phyloP scores from a whole-genome alignment of 2,797 vertebrate genomes.

The Carduelis carduelis region DNA sequence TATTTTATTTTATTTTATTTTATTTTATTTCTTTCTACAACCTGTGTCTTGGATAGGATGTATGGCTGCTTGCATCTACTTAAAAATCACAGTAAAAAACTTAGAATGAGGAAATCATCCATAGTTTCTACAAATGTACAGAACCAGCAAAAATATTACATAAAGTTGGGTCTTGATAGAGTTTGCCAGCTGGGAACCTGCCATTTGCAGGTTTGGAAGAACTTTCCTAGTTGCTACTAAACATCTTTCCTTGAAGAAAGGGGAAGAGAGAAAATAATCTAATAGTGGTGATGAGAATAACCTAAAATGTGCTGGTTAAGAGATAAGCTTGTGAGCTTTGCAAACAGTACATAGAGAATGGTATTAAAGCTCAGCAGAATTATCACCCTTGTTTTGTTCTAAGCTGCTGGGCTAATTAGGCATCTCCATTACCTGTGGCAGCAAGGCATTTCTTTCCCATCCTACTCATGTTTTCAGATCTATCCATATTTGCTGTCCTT shows the following conservation, averaged over 20 bases:
- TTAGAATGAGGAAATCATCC: neutral
- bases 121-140: neutral
- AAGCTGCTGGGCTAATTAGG: neutral
- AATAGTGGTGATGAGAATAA: neutral
- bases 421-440: neutral
- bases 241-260: neutral
- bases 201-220: neutral
- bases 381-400: neutral
- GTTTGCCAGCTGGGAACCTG: neutral
- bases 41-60: neutral
- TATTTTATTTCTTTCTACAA: neutral
- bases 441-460: neutral
- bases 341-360: neutral
- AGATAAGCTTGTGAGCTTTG: neutral
- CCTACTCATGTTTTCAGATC: neutral
- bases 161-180: neutral
- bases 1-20: neutral
- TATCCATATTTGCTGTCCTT: neutral
- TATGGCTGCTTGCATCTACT: neutral
- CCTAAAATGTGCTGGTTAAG: neutral
- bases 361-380: neutral
- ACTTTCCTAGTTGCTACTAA: neutral
- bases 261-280: neutral
- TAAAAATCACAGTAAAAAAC: neutral
- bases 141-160: neutral